phyloP scores from a whole-genome alignment of 2,888 invertebrate genomes.

The Acleris laterana region DNA sequence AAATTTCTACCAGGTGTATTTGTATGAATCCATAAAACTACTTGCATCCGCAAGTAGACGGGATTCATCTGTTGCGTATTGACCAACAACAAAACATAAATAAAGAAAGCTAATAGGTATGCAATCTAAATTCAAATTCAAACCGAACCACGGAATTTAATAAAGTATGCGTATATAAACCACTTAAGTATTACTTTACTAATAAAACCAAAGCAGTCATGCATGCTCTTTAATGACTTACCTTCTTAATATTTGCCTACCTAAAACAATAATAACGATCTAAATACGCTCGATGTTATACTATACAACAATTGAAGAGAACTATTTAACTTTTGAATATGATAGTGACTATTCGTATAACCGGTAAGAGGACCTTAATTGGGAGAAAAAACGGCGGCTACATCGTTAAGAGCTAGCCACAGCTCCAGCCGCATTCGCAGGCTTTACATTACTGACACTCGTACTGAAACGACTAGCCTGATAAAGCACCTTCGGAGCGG shows the following conservation, averaged over 20 bases:
- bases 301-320: constrained; percentile 74
- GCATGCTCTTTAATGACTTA: constrained; percentile 44
- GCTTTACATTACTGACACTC: constrained; percentile 72
- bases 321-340: constrained; percentile 51
- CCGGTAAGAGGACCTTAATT: constrained; percentile 48
- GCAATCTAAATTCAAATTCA: background rate
- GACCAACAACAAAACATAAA: constrained; percentile 25
- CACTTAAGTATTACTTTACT: constrained; percentile 8
- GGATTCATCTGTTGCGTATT: constrained; percentile 32
- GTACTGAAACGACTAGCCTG: constrained; percentile 61
- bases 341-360: constrained; percentile 51
- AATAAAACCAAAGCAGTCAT: constrained; percentile 42
- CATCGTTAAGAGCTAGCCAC: constrained; percentile 66
- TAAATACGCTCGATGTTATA: constrained; percentile 59
- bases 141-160: background rate
- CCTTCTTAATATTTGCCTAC: constrained; percentile 52
- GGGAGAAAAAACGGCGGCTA: constrained; percentile 47
- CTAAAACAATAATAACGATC: constrained; percentile 54
- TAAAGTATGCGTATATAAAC: background rate
- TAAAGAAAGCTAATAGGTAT: constrained; percentile 6
- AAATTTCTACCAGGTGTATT: background rate
- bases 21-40: background rate
- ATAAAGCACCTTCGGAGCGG: constrained; percentile 48
- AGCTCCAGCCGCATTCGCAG: constrained; percentile 62
- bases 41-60: constrained; percentile 1